phyloP scores from a whole-genome alignment of 1,140 invertebrate genomes.

The Latrodectus geometricus region DNA sequence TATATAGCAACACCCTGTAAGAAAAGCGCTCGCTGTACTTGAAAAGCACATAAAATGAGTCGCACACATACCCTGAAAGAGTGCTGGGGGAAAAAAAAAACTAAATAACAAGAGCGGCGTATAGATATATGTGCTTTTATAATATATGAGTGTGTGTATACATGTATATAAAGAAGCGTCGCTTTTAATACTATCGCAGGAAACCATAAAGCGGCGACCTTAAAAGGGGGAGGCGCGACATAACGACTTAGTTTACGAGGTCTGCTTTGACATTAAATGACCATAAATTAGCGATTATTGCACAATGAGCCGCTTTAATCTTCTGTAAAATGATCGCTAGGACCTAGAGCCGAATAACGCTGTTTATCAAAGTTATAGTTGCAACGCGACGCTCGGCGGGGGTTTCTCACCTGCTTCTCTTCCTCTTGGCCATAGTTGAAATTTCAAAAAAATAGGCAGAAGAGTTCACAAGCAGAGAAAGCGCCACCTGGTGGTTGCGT shows the following conservation, averaged over 20 bases:
- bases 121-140: conserved; percentile 36
- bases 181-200: conserved; percentile 54
- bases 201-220: conserved; percentile 52
- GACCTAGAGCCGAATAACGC: conserved; percentile 15
- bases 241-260: conserved; percentile 61
- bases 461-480: neutral
- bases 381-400: neutral
- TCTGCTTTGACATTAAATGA: conserved; percentile 61
- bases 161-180: conserved; percentile 39
- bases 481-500: conserved; percentile 7
- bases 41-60: conserved; percentile 32
- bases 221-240: conserved; percentile 31
- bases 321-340: conserved; percentile 58
- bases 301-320: conserved; percentile 61
- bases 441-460: conserved; percentile 4
- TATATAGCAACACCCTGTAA: conserved; percentile 15
- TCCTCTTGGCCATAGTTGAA: conserved; percentile 16
- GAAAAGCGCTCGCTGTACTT: conserved; percentile 34
- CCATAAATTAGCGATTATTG: conserved; percentile 62
- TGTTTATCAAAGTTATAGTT: conserved; percentile 58
- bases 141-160: conserved; percentile 45
- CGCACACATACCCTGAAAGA: neutral
- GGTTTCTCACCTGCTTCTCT: conserved; percentile 26
- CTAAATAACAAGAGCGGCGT: conserved; percentile 7
- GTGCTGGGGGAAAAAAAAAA: neutral